Evolutionary conservation across 2,113 vertebrate species (phyloP), one percentile per base, ranked within the genome.

Genomic region (Python bivittatus): DNA sequence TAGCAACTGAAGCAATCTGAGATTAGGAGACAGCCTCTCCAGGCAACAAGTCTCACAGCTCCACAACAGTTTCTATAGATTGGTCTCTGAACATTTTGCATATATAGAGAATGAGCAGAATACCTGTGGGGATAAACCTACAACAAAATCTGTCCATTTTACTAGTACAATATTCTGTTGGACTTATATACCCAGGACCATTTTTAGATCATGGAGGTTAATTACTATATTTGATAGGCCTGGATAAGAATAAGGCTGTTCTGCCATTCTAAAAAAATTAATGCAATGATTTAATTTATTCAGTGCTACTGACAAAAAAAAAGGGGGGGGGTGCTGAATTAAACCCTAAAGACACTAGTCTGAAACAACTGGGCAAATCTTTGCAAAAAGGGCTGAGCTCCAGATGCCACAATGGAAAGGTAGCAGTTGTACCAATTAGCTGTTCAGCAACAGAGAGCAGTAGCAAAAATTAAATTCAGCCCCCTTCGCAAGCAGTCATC

Each of bases 131-230:
- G 60, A 29, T 38, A 90, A 91, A 93, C 93, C 52, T 84, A 87
- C 91, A 90, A 42, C 53, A 10, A 85, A 94, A 88, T 88, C 3
- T 33, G 17, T 15, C 42, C n/a, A 88, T 93, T 90, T 33, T 1
- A 23, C 27, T 96, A 93, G 15, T 33, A 87, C 93, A 25, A 54
- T 54, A 58, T 92, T 95, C 88, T 85, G 68, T 61, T 94, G 20
- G 85, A 92, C 9, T 25, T 88, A 56, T 6, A 42, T 53, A 88
- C 6, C 44, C 0, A 2, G 54, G 54, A 85, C 20, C 23, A 25
- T 4, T 33, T 57, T 58, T 57, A 44, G 8, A 25, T 83, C 52
- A 58, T 12, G 27, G 33, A 58, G 42, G 11, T 9, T 38, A 44
- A 12, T 27, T 42, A 29, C 52, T 86, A 86, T 53, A 86, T 68